A percentile compares a stretch with the other conserved stretches of the same genome.
These are phyloP conservation scores for Boulengeromyrus knoepffleri DNA, from an alignment of 2,113 vertebrate species.

Conservation along the genomic window DNA sequence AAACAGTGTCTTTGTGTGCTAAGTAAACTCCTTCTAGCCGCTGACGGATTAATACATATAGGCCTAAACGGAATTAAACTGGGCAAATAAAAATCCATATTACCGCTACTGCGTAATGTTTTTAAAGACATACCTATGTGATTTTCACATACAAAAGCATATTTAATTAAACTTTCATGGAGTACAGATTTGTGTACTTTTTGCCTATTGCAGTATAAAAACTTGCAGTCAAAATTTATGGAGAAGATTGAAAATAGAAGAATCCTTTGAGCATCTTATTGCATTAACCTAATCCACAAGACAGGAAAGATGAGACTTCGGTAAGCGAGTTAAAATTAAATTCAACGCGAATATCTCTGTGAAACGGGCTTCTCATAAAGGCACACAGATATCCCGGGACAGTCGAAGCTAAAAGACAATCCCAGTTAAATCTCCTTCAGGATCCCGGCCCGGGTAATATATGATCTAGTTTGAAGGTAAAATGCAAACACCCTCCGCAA, in stretches of 20 bases:
- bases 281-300: neutral
- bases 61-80: neutral
- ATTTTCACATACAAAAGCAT: neutral
- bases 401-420: neutral
- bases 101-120: neutral
- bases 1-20: neutral
- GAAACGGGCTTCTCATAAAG: neutral
- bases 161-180: neutral
- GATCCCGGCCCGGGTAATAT: neutral
- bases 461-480: neutral
- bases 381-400: neutral
- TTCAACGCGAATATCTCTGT: neutral
- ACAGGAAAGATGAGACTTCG: neutral
- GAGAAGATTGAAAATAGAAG: neutral
- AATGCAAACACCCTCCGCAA: neutral
- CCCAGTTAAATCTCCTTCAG: neutral
- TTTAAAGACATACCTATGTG: neutral
- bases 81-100: neutral
- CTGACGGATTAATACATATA: neutral
- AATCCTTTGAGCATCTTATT: neutral
- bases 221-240: neutral
- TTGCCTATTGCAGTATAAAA: neutral
- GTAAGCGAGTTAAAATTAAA: neutral
- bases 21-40: neutral
- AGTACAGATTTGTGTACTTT: neutral